Conservation (phyloP, 2,113 vertebrate genomes). For the Ceyx cyanopectus region DNA sequence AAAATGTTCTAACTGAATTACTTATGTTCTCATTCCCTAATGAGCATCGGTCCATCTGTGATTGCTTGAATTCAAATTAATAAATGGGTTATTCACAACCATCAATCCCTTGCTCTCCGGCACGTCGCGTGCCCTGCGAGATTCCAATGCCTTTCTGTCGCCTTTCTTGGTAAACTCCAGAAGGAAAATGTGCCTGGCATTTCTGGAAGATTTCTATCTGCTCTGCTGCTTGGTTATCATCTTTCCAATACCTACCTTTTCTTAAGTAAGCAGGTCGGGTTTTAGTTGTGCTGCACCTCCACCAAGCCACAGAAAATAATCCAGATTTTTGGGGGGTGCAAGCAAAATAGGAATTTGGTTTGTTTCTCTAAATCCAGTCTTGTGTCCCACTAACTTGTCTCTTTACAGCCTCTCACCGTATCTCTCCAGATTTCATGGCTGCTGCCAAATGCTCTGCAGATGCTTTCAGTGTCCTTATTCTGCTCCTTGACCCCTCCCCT, state of each 20-base stretch:
- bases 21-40: constrained; percentile 31
- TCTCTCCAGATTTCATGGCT: neutral
- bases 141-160: neutral
- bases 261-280: neutral
- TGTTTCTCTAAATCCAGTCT: neutral
- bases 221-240: neutral
- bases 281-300: neutral
- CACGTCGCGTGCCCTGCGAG: neutral
- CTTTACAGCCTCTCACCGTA: neutral
- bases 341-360: neutral
- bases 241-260: neutral
- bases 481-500: constrained; percentile 6
- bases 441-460: neutral
- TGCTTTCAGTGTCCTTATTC: neutral
- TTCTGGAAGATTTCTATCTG: neutral
- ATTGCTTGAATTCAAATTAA: constrained; percentile 20
- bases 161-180: neutral
- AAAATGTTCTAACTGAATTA: constrained; percentile 2
- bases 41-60: constrained; percentile 57
- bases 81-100: constrained; percentile 7
- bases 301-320: neutral
- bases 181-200: neutral
- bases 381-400: neutral
- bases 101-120: neutral
- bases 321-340: neutral